A percentile compares a stretch with the other conserved stretches of the same genome.
Evolutionary conservation across 1,140 invertebrate species (phyloP).

Genomic region (Lanistes nyassanus): DNA sequence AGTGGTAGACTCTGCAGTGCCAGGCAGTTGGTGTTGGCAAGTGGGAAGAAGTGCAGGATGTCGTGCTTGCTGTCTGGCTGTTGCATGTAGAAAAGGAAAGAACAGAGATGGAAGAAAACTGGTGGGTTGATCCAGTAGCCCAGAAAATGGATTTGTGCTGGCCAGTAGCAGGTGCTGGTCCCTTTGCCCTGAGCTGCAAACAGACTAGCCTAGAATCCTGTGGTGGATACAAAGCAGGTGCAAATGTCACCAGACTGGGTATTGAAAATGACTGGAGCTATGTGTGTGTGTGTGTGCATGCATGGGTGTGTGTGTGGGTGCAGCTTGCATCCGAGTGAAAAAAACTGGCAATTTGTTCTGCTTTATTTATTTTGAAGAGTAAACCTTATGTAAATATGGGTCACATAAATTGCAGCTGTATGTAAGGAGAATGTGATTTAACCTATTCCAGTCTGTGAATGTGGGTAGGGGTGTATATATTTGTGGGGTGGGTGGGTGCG

Average conservation of each 20-base stretch:
- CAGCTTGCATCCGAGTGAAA: neutral
- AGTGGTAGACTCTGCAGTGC: too few species aligned
- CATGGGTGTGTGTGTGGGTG: neutral
- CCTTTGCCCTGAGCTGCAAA: too few species aligned
- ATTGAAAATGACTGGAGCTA: neutral
- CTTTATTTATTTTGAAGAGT: neutral
- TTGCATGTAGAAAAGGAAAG: too few species aligned
- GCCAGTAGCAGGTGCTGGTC: too few species aligned
- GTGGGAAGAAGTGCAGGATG: too few species aligned
- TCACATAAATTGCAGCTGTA: neutral
- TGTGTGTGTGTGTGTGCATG: constrained; percentile 1
- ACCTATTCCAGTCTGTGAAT: neutral
- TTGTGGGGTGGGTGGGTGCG: neutral
- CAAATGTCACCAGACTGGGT: neutral
- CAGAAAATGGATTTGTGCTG: too few species aligned
- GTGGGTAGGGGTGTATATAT: constrained; percentile 9
- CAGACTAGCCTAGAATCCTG: too few species aligned
- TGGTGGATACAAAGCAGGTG: neutral
- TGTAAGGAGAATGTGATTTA: neutral
- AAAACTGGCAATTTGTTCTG: neutral
- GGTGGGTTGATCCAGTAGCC: too few species aligned
- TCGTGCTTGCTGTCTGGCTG: too few species aligned
- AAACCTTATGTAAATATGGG: neutral
- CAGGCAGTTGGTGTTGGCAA: too few species aligned
- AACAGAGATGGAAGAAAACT: too few species aligned